Conservation (phyloP, 2,888 invertebrate species). For the Deilephila porcellus region DNA sequence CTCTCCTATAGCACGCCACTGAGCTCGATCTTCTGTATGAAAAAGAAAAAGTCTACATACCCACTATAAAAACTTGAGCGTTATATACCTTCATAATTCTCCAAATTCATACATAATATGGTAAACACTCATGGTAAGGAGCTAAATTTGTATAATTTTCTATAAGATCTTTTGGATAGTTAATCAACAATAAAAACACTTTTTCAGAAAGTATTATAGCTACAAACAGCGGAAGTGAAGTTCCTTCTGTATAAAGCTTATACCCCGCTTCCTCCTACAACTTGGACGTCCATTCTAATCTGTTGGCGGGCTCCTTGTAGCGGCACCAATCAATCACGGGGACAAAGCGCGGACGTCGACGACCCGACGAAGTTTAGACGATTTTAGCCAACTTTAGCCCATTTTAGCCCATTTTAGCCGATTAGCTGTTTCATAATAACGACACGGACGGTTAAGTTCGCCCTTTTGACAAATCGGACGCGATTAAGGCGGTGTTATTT, state of each 20-base stretch:
- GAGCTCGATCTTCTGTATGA: too few species aligned
- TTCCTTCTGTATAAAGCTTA: not conserved
- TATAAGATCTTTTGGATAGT: too few species aligned
- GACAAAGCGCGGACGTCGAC: slow-evolving; percentile 56
- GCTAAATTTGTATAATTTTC: too few species aligned
- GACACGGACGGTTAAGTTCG: slow-evolving; percentile 46
- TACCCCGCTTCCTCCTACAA: slow-evolving; percentile 6
- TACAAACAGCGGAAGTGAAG: too few species aligned
- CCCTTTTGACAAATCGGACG: slow-evolving; percentile 50
- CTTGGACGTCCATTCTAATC: slow-evolving; percentile 46
- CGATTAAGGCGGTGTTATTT: slow-evolving; percentile 44
- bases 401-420: slow-evolving; percentile 52
- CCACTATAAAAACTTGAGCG: too few species aligned
- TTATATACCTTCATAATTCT: too few species aligned
- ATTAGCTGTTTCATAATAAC: slow-evolving; percentile 51
- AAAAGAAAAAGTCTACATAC: too few species aligned
- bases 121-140: too few species aligned
- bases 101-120: too few species aligned
- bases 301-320: slow-evolving; percentile 48
- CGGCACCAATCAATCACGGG: slow-evolving; percentile 60
- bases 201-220: too few species aligned
- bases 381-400: slow-evolving; percentile 46
- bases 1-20: too few species aligned
- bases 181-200: too few species aligned
- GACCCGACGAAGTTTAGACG: slow-evolving; percentile 41